A percentile compares a stretch with the other conserved stretches of the same genome.
Conservation (phyloP, 2,888 invertebrate genomes). For the Ashinkailepas kermadecensis region DNA sequence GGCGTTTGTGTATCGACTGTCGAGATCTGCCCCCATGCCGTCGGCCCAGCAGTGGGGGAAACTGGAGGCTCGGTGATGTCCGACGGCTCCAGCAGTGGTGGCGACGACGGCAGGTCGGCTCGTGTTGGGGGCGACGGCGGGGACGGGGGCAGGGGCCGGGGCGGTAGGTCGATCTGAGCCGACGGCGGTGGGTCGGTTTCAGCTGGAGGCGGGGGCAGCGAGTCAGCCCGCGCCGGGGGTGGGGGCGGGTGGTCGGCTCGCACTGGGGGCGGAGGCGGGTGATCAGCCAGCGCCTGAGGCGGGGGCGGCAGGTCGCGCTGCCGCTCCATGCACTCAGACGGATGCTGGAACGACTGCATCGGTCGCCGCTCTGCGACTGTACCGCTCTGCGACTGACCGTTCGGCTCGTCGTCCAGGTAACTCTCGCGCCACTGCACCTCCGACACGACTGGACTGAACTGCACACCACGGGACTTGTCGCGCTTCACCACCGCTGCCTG, state of each 20-base stretch:
- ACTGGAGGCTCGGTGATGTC: neutral
- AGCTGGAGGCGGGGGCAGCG: too few relatives aligned
- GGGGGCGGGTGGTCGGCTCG: neutral
- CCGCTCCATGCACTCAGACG: too few relatives aligned
- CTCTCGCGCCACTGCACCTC: conserved; percentile 63
- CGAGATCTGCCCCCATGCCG: neutral
- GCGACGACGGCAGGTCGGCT: neutral
- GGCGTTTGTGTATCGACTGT: neutral
- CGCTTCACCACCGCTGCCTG: neutral
- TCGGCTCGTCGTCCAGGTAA: conserved; percentile 29
- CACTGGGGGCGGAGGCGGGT: too few relatives aligned
- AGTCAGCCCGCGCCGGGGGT: neutral
- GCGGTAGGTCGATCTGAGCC: neutral
- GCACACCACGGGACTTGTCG: conserved; percentile 51
- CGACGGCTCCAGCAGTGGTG: neutral
- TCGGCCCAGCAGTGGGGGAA: too few relatives aligned
- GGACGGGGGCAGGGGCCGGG: neutral
- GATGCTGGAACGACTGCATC: conserved; percentile 35
- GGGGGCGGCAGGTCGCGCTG: too few relatives aligned
- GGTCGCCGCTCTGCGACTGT: conserved; percentile 30
- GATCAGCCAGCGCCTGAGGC: too few relatives aligned
- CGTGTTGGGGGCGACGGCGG: neutral
- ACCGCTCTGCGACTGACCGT: too few relatives aligned
- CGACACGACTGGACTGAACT: conserved; percentile 69
- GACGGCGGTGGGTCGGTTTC: too few relatives aligned